Evolutionary conservation across 2,113 vertebrate species (phyloP).

Genomic region (Elephantulus edwardii): DNA sequence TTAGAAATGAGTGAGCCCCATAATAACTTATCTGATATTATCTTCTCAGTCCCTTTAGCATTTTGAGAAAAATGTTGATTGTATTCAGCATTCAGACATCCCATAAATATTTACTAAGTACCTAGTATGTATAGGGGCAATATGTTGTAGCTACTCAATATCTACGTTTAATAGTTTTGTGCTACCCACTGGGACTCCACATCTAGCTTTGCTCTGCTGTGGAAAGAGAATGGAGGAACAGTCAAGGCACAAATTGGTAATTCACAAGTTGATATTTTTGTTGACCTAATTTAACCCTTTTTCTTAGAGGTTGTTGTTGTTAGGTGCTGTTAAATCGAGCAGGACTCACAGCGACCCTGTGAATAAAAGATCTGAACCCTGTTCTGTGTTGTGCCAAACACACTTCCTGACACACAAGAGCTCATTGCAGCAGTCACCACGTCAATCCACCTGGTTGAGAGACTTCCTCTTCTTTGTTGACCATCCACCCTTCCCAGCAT

Average conservation of each 20-base stretch:
- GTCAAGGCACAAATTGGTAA: neutral
- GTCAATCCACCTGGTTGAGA: too few species aligned
- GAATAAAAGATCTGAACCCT: too few species aligned
- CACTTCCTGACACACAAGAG: too few species aligned
- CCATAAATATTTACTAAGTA: neutral
- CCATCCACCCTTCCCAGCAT: too few species aligned
- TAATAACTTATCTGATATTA: neutral
- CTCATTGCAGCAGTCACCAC: too few species aligned
- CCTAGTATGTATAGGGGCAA: neutral
- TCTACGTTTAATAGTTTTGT: neutral
- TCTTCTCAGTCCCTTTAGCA: neutral
- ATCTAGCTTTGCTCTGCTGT: neutral
- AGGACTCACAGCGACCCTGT: too few species aligned
- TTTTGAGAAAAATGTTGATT: constrained; percentile 4
- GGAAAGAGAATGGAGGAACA: neutral
- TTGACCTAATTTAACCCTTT: neutral
- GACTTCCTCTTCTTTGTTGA: too few species aligned
- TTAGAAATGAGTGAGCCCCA: neutral
- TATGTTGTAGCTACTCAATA: neutral
- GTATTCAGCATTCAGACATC: neutral
- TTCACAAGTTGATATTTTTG: constrained; percentile 47
- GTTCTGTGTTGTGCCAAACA: too few species aligned
- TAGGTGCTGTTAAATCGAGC: too few species aligned
- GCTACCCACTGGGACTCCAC: neutral
- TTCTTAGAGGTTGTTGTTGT: constrained; percentile 23